Evolutionary conservation across 2,888 invertebrate species (phyloP).

Genomic region (Syritta pipiens): DNA sequence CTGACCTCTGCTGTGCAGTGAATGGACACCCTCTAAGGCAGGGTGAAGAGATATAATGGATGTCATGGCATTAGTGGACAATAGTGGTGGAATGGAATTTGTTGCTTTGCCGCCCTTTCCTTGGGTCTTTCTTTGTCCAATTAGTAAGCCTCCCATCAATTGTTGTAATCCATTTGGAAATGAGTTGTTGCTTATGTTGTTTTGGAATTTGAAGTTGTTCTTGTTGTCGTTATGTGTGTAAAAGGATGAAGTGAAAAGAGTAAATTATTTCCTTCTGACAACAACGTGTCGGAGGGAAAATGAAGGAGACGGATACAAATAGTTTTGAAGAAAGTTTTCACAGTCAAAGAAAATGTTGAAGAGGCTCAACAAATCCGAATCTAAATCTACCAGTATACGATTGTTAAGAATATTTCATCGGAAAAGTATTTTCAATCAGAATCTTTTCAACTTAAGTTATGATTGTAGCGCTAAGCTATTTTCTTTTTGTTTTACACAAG

Average conservation of each 20-base stretch:
- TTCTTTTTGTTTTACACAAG: slow-evolving; percentile 15
- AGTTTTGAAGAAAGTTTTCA: neutral
- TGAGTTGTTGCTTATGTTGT: slow-evolving; percentile 35
- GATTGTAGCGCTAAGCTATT: slow-evolving; percentile 7
- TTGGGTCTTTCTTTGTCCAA: slow-evolving; percentile 43
- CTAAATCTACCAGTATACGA: neutral
- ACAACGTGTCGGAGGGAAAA: neutral
- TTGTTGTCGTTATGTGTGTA: neutral
- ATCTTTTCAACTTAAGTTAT: slow-evolving; percentile 16
- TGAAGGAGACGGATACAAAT: slow-evolving; percentile 1
- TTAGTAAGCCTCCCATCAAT: slow-evolving; percentile 57
- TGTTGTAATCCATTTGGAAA: slow-evolving; percentile 54
- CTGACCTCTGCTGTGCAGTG: slow-evolving; percentile 15
- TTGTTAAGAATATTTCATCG: neutral
- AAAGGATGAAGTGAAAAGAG: neutral
- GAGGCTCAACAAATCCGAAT: too few species aligned
- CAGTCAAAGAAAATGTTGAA: neutral
- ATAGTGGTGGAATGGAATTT: slow-evolving; percentile 20
- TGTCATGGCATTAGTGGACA: slow-evolving; percentile 28
- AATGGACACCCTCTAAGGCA: slow-evolving; percentile 12
- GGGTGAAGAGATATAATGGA: slow-evolving; percentile 13
- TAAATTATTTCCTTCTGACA: slow-evolving; percentile 33
- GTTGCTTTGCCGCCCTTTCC: slow-evolving; percentile 25
- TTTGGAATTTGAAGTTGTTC: slow-evolving; percentile 24
- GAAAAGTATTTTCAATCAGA: slow-evolving; percentile 2